phyloP scores from a whole-genome alignment of 2,113 vertebrate genomes.

The Glaucidium brasilianum region DNA sequence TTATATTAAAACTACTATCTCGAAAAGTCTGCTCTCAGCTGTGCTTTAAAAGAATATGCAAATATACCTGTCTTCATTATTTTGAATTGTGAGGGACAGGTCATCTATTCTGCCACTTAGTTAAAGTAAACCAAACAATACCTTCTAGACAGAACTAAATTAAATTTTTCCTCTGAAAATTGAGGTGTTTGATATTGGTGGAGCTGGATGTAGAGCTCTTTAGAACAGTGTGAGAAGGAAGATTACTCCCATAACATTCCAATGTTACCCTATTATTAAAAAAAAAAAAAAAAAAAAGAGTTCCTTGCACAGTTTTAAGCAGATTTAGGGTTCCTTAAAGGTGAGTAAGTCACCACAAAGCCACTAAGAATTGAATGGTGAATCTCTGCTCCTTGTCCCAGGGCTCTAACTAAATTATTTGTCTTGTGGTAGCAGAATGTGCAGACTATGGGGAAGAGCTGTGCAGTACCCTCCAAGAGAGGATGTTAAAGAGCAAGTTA shows the following conservation, averaged over 20 bases:
- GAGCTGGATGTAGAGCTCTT: background rate
- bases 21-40: background rate
- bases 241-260: background rate
- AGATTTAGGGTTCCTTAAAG: background rate
- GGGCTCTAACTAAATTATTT: background rate
- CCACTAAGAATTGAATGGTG: background rate
- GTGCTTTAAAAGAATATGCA: conserved; percentile 15
- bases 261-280: background rate
- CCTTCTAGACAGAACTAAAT: background rate
- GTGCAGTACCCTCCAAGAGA: background rate
- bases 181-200: background rate
- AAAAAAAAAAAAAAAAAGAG: background rate
- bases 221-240: background rate
- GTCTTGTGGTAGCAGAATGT: background rate
- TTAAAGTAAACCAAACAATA: background rate
- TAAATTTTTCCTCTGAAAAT: conserved; percentile 18
- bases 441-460: background rate
- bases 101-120: background rate
- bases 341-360: background rate
- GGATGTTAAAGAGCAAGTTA: background rate
- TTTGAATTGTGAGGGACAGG: background rate
- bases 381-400: background rate
- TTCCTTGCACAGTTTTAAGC: background rate
- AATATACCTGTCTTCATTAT: background rate
- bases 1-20: background rate